Evolutionary conservation across 2,888 invertebrate genomes (phyloP), one percentile per base, ranked within the genome.

Genomic region (Parthenolecanium corni): DNA sequence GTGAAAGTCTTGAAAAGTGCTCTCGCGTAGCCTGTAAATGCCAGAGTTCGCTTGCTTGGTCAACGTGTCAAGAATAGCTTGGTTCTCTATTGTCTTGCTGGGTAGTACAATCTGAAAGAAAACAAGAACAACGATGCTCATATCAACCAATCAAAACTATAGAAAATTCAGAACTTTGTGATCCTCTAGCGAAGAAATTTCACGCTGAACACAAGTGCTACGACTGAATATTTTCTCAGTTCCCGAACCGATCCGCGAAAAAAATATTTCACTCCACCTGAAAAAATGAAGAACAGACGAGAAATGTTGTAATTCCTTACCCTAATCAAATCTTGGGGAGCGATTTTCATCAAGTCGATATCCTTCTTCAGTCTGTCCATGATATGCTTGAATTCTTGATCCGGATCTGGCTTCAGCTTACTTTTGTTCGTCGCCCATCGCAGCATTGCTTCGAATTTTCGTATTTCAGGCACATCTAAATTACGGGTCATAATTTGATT

Each of bases 11-110:
- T 89, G 87, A 70, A 93, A 76, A 71, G 87, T 87, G 69, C 84
- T 83, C 74, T 91, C 90, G 72, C 91, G 89, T 73, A 92, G 88
- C 65, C 91, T 80, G 76, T 91, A 93, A 80, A 91, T 91, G 49
- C 93, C 93, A 2, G 89, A 84, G 74, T 90, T 91, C 57, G 92
- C 92, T 76, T 93, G 93, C 75, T 85, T 87, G 87, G 91, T 90
- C 52, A 93, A 78, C 3, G 93, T 93, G 74, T 92, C 91, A 71
- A 93, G 78, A 69, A 93, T 93, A 64, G 86, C 80, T 74, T 93
- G 92, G 75, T 93, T 91, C 73, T 87, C 89, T 70, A 93, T 89
- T 52, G 91, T 89, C 74, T 92, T 93, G 65, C 91, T 89, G 52
- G 92, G 93, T 70, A 93, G 77, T 66, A 93, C 92, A 71, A 91